Base-by-base conservation (phyloP, 1,140 invertebrate genomes). In the Elysia chlorotica region DNA sequence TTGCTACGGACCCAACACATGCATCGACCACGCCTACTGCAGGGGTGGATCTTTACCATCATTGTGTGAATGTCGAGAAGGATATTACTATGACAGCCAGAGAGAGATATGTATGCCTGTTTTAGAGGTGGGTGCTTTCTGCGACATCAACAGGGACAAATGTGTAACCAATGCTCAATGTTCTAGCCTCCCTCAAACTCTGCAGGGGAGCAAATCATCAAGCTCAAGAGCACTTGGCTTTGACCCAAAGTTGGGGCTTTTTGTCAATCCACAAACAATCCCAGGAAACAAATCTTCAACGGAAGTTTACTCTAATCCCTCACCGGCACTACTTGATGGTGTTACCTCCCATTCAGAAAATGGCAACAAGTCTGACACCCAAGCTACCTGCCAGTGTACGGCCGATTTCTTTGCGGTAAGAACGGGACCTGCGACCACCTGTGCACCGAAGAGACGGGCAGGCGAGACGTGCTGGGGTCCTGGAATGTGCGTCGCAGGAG, bases 401-500 rank as follows among this genome's bases (percentile, higher is more conserved):
- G 65, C 41, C 33, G 65, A n/a, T 53, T 53, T 31, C 25, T 65
- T 70, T 28, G 4, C 23, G 4, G 19, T 37, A 30, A 69, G 35
- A n/a, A n/a, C n/a, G n/a, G n/a, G n/a, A n/a, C n/a, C n/a, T n/a
- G n/a, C n/a, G 6, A n/a, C n/a, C 23, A 21, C 1, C 3, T 74
- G 73, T 53, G 23, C 41, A 2, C 38, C 25, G 1, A 65, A 70
- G 41, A 70, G 41, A 21, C 56, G 37, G 25, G 67, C 67, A 2
- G 36, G 59, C 2, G 36, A 67, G 35, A 35, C 28, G 19, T 75
- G 74, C 25, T 65, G 69, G 31, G 67, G 67, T 30, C 38, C 62
- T 25, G 66, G 69, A 33, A 65, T 65, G 25, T 75, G 74, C 54
- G 65, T 75, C 14, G 62, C 37, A 25, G 70, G 70, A 35, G 68